phyloP scores from a whole-genome alignment of 2,888 invertebrate genomes.

The Chouioia cunea region DNA sequence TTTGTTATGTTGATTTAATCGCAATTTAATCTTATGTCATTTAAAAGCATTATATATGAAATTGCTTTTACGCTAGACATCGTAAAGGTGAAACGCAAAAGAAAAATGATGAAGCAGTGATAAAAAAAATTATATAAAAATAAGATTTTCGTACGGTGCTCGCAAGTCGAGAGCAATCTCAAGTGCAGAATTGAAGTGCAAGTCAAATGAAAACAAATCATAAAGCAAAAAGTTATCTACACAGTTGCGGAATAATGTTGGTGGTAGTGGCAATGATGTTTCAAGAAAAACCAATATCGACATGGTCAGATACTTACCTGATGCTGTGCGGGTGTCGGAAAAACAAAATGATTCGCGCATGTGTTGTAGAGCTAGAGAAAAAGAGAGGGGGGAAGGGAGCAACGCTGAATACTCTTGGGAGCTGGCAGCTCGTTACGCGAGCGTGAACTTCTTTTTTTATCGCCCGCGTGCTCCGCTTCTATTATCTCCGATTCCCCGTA shows the following conservation, averaged over 20 bases:
- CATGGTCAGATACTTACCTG: constrained; percentile 42
- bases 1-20: too few species aligned
- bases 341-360: constrained; percentile 57
- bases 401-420: constrained; percentile 64
- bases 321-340: constrained; percentile 49
- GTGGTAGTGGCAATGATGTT: constrained; percentile 4
- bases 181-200: constrained; percentile 47
- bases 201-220: constrained; percentile 57
- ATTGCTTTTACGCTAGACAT: background rate
- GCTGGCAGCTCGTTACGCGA: constrained; percentile 66
- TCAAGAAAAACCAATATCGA: constrained; percentile 51
- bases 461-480: constrained; percentile 36
- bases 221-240: constrained; percentile 34
- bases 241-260: constrained; percentile 13
- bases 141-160: constrained; percentile 18
- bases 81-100: background rate
- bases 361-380: constrained; percentile 47
- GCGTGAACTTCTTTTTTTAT: constrained; percentile 8
- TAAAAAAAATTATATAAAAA: constrained; percentile 34
- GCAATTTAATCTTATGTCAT: too few species aligned
- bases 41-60: too few species aligned
- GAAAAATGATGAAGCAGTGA: constrained; percentile 5
- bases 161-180: constrained; percentile 24
- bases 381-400: constrained; percentile 9
- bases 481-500: constrained; percentile 52